These are phyloP conservation scores for Eustalomyia histrio DNA, from an alignment of 2,888 invertebrate genomes.

Conservation along the genomic window DNA sequence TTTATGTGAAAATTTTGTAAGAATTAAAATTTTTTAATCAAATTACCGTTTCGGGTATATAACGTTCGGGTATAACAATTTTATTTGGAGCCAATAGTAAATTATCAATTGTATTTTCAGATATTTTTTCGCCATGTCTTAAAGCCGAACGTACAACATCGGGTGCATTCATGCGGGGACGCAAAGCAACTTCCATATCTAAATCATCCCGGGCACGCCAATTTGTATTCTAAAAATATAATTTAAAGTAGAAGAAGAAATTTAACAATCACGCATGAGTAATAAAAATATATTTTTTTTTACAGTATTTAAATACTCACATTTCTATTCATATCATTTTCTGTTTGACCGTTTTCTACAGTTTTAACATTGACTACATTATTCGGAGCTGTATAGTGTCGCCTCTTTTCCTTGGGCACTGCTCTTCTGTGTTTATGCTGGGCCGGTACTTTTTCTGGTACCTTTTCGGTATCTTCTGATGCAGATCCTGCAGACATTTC, in stretches of 20 bases:
- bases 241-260: neutral
- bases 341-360: slow-evolving; percentile 81
- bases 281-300: no score
- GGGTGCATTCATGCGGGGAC: slow-evolving; percentile 88
- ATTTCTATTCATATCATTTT: slow-evolving; percentile 80
- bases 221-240: slow-evolving; percentile 77
- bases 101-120: slow-evolving; percentile 90
- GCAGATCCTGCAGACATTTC: slow-evolving; percentile 84
- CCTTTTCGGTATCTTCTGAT: slow-evolving; percentile 78
- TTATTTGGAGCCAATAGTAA: slow-evolving; percentile 92
- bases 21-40: slow-evolving; percentile 35
- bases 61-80: slow-evolving; percentile 94
- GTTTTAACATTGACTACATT: slow-evolving; percentile 84
- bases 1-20: slow-evolving; percentile 54
- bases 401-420: slow-evolving; percentile 89
- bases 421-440: slow-evolving; percentile 84
- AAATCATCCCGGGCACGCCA: slow-evolving; percentile 89
- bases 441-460: slow-evolving; percentile 80
- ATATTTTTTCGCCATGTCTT: slow-evolving; percentile 80
- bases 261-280: no score
- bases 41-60: slow-evolving; percentile 91
- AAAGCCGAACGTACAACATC: slow-evolving; percentile 93
- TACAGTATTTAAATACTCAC: slow-evolving; percentile 69
- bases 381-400: slow-evolving; percentile 93
- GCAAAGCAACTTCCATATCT: slow-evolving; percentile 91